Evolutionary conservation across 2,888 invertebrate genomes (phyloP).

Genomic region (Ichneumoninae sp.): DNA sequence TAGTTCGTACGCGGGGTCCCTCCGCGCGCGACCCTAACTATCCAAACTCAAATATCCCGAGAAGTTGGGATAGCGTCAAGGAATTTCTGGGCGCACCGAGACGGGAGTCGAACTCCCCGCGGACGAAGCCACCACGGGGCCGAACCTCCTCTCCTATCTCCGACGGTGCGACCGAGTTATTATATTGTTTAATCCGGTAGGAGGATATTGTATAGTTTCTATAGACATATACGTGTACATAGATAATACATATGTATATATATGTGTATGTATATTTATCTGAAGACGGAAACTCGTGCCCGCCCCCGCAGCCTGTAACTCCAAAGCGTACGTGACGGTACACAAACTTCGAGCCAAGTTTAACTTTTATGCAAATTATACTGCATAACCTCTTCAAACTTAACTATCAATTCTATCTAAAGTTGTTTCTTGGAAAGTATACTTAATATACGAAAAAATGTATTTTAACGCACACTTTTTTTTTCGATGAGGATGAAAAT

Average conservation of each 20-base stretch:
- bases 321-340: slow-evolving; percentile 52
- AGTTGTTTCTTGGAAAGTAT: neutral
- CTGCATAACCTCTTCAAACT: slow-evolving; percentile 18
- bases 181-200: slow-evolving; percentile 66
- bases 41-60: slow-evolving; percentile 70
- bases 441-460: too few relatives aligned
- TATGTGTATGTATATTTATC: slow-evolving; percentile 9
- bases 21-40: slow-evolving; percentile 62
- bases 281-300: slow-evolving; percentile 50
- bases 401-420: neutral
- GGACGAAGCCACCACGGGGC: slow-evolving; percentile 52
- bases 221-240: neutral
- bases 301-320: neutral
- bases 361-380: slow-evolving; percentile 53
- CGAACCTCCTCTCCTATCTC: slow-evolving; percentile 30
- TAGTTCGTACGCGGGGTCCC: slow-evolving; percentile 63
- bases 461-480: too few relatives aligned
- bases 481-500: too few relatives aligned
- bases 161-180: slow-evolving; percentile 58
- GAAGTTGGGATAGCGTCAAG: slow-evolving; percentile 56
- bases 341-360: slow-evolving; percentile 52
- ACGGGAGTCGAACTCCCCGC: slow-evolving; percentile 57
- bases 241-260: neutral
- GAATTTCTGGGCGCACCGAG: slow-evolving; percentile 49
- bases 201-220: slow-evolving; percentile 51